Conservation (phyloP, 2,888 invertebrate genomes). For the Apodemia mormo region DNA sequence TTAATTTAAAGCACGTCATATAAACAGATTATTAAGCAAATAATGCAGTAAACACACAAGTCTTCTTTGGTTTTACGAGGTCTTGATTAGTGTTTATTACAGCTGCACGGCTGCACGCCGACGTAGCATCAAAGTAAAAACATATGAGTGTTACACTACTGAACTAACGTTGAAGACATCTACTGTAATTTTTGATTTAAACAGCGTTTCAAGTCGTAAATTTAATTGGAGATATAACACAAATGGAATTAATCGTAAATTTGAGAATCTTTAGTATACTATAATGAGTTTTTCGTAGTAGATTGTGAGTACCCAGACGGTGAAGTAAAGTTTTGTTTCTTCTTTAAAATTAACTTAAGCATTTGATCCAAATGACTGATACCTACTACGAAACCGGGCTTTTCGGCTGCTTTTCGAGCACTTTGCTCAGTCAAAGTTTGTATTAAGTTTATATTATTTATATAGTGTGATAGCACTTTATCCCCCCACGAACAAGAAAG, state of each 20-base stretch:
- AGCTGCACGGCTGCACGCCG: neutral
- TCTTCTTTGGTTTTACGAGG: constrained; percentile 9
- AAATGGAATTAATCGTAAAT: neutral
- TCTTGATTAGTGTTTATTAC: constrained; percentile 6
- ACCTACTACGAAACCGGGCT: too few relatives aligned
- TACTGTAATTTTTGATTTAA: constrained; percentile 8
- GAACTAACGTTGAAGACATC: neutral
- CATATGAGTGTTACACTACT: neutral
- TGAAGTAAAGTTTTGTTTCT: too few relatives aligned
- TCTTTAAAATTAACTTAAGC: too few relatives aligned
- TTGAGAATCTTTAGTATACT: too few relatives aligned
- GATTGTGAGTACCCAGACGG: too few relatives aligned
- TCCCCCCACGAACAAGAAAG: too few relatives aligned
- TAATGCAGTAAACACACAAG: constrained; percentile 5
- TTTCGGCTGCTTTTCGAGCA: too few relatives aligned
- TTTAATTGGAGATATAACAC: constrained; percentile 4
- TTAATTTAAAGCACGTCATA: neutral
- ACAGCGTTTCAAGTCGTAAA: constrained; percentile 4
- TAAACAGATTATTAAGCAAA: constrained; percentile 10
- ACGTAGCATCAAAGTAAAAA: constrained; percentile 6
- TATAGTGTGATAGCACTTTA: too few relatives aligned
- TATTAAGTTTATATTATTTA: too few relatives aligned
- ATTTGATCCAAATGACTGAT: too few relatives aligned
- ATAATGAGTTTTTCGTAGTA: too few relatives aligned
- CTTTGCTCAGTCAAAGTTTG: too few relatives aligned